A percentile compares a stretch with the other conserved stretches of the same genome.
Evolutionary conservation across 2,797 vertebrate species (phyloP).

Genomic region (Chanos chanos): DNA sequence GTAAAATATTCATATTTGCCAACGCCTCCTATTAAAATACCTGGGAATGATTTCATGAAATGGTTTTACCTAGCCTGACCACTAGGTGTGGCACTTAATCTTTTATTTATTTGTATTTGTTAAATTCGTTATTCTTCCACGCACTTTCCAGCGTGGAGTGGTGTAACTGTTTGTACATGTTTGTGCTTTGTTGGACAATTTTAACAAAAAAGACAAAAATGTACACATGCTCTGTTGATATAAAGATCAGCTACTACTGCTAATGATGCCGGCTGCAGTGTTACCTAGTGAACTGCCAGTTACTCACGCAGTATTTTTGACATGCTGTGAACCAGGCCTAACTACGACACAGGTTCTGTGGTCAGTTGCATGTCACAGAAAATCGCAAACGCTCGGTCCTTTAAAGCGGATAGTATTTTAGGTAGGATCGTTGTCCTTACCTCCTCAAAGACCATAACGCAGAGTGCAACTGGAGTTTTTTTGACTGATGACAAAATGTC

Average conservation of each 20-base stretch:
- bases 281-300: conserved; percentile 15
- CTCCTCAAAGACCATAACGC: neutral
- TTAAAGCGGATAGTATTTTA: too few relatives aligned
- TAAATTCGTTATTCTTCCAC: conserved; percentile 17
- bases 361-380: too few relatives aligned
- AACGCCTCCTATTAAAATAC: too few relatives aligned
- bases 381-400: too few relatives aligned
- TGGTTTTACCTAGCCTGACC: conserved; percentile 71
- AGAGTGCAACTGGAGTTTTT: neutral
- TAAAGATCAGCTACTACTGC: neutral
- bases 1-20: too few relatives aligned
- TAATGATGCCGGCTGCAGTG: neutral
- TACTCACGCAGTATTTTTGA: conserved; percentile 16
- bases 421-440: too few relatives aligned
- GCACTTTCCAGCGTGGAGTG: too few relatives aligned
- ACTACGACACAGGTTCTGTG: too few relatives aligned
- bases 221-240: conserved; percentile 5
- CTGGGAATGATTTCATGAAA: conserved; percentile 23
- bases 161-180: too few relatives aligned
- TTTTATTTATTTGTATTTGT: conserved; percentile 65
- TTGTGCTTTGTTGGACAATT: too few relatives aligned
- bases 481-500: conserved; percentile 17
- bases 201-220: conserved; percentile 12
- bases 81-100: conserved; percentile 87
- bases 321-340: conserved; percentile 24